Evolutionary conservation across 2,888 invertebrate species (phyloP), one percentile per base, ranked within the genome.

Genomic region (Scaptomyza polygonia): DNA sequence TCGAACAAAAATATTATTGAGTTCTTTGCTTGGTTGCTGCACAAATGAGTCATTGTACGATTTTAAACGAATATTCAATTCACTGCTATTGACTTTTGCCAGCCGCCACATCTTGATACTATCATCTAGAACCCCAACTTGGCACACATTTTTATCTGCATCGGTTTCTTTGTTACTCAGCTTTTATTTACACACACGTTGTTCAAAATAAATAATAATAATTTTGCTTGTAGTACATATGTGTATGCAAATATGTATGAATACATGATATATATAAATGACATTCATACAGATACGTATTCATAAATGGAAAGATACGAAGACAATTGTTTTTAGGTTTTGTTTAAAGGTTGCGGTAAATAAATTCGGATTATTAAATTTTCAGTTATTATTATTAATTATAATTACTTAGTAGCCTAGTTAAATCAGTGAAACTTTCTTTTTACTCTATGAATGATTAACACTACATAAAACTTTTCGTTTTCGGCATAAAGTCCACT

Each of bases 121-220:
- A 69, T 45, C 54, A 64, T 56, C 49, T 40, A 9, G 18, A 39
- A n/a, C 30, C 34, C 55, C 3, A 55, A 55, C 47, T 45, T 63
- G 29, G 56, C 27, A 43, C 48, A 56, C 51, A 44, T 25, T 32
- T 57, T 77, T 63, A 77, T 74, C 77, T 55, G 18, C 21, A 21
- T 44, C 44, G 52, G 30, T 36, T 72, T 71, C 44, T 16, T 47
- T 56, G 44, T 54, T 59, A 59, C 39, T 18, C 39, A 14, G 43
- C 9, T 42, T 45, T 59, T 63, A 67, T 74, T 77, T 77, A n/a
- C 52, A 40, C 36, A 18, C 30, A 27, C 54, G 57, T 57, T 62
- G 44, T 29, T 30, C 42, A 55, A 62, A 61, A 53, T 53, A 72
- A 74, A 72, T 72, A 74, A 56, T 42, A 62, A 58, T 21, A 21